These are phyloP conservation scores for Pteronotus mesoamericanus DNA, from an alignment of 2,797 vertebrate species.

Conservation along the genomic window DNA sequence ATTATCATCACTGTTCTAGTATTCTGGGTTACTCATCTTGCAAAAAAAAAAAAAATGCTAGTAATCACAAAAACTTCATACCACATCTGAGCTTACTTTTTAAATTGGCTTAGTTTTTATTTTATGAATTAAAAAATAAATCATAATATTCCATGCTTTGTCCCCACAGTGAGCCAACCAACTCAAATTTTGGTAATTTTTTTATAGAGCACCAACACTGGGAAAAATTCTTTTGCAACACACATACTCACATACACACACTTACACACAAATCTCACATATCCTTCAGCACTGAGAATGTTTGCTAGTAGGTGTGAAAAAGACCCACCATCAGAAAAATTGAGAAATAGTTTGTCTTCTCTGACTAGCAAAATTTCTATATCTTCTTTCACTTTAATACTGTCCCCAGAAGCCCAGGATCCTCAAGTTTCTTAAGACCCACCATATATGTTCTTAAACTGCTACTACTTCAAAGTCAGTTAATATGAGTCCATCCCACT, in stretches of 20 bases:
- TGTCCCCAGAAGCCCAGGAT: neutral
- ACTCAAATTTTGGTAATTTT: neutral
- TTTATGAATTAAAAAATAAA: slow-evolving; percentile 17
- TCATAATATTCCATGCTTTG: neutral
- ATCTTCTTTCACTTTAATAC: neutral
- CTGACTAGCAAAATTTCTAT: neutral
- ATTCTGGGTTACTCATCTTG: neutral
- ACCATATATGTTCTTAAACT: neutral
- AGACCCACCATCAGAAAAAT: neutral
- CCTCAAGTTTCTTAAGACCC: neutral
- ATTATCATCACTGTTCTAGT: neutral
- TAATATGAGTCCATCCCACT: neutral
- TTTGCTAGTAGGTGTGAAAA: neutral
- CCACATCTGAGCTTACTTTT: slow-evolving; percentile 4
- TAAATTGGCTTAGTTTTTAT: neutral
- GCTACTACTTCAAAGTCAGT: neutral
- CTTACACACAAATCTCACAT: neutral
- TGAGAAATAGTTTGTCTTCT: neutral
- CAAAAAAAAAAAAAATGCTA: neutral
- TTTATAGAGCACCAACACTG: neutral
- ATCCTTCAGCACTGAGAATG: neutral
- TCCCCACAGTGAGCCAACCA: neutral
- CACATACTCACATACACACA: neutral
- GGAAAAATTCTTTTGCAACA: neutral
- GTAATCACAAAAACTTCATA: neutral